A percentile compares a stretch with the other conserved stretches of the same genome.
Conservation (phyloP, 2,113 vertebrate species). For the Eretmochelys imbricata region DNA sequence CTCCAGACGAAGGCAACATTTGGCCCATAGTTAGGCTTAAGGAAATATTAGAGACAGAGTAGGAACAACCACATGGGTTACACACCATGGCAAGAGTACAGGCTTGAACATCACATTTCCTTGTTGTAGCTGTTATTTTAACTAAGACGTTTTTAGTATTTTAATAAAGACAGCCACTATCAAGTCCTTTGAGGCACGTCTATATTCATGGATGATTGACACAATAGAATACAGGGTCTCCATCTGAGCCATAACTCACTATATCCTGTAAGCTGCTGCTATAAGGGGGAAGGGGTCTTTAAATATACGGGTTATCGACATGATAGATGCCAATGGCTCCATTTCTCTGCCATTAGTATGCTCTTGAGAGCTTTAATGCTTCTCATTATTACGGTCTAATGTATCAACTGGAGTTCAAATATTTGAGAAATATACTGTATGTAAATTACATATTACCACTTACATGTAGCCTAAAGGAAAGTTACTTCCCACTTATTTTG, state of each 20-base stretch:
- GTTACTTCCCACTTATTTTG: neutral
- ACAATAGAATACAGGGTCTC: accelerated
- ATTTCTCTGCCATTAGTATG: neutral
- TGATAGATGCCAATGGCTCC: neutral
- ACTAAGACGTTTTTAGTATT: accelerated
- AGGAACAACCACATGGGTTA: neutral
- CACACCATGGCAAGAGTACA: neutral
- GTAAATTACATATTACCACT: neutral
- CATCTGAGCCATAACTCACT: accelerated
- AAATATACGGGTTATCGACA: neutral
- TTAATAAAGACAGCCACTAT: neutral
- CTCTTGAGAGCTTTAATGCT: neutral
- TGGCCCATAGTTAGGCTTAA: neutral
- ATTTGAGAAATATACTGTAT: accelerated
- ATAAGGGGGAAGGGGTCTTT: neutral
- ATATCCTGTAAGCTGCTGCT: neutral
- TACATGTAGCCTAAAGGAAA: neutral
- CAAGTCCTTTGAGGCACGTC: neutral
- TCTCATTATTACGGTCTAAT: accelerated
- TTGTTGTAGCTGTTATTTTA: neutral
- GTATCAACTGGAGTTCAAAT: accelerated
- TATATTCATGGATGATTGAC: neutral
- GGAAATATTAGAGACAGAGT: neutral
- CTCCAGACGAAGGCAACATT: neutral
- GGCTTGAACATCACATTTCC: neutral